Percentiles rank a stretch among this genome's conserved stretches.
Conservation (phyloP, 2,888 invertebrate genomes). For the Nemotelus nigrinus region DNA sequence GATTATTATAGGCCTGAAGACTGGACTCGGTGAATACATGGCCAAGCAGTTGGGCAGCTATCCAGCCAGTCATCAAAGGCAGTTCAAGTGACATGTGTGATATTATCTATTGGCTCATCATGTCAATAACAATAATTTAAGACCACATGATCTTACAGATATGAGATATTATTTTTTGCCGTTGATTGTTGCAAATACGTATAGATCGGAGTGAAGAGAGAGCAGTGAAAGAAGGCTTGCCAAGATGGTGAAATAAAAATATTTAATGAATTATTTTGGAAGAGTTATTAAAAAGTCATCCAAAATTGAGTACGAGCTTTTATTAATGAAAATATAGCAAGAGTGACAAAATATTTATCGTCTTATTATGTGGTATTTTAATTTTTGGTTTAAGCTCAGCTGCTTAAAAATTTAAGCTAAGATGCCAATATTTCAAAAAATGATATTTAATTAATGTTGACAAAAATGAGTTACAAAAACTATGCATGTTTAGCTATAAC, state of each 20-base stretch:
- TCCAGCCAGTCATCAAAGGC: conserved; percentile 39
- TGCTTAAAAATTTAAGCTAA: too few species aligned
- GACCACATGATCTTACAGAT: conserved; percentile 50
- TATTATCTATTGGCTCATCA: conserved; percentile 52
- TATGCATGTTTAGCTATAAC: too few species aligned
- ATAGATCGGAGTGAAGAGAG: too few species aligned
- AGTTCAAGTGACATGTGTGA: conserved; percentile 51
- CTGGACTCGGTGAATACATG: conserved; percentile 1
- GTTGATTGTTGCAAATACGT: conserved; percentile 37
- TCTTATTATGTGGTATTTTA: too few species aligned
- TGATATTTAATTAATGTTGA: too few species aligned
- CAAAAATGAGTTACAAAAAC: too few species aligned
- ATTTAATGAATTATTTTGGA: neutral
- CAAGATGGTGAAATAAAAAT: neutral
- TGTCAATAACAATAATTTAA: conserved; percentile 52
- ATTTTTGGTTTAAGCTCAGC: too few species aligned
- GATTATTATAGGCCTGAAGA: neutral
- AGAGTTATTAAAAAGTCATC: neutral
- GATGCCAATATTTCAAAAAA: too few species aligned
- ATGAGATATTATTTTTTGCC: conserved; percentile 41
- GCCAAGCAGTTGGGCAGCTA: conserved; percentile 31
- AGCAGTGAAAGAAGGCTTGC: neutral
- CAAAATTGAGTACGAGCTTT: too few species aligned
- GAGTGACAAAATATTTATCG: too few species aligned
- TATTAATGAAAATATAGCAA: too few species aligned